These are phyloP conservation scores for Adrianichthys oophorus DNA, from an alignment of 2,797 vertebrate species.

Conservation along the genomic window DNA sequence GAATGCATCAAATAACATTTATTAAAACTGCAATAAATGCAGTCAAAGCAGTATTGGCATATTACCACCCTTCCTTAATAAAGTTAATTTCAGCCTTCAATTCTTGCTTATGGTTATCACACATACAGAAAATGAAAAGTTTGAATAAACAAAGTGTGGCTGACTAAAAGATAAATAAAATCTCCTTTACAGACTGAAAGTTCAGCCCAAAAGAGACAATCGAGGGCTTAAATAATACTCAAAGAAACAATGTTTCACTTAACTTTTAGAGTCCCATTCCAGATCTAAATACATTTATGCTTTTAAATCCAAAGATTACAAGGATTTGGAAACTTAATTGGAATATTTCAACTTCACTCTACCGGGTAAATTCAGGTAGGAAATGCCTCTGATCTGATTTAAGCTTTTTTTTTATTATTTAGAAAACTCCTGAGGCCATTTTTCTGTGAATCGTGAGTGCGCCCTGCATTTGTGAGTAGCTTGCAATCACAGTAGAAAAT, in stretches of 20 bases:
- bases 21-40: too few species aligned
- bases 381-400: slow-evolving; percentile 4
- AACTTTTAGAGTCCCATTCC: background rate
- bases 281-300: background rate
- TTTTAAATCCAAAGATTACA: background rate
- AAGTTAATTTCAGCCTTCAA: slow-evolving; percentile 1
- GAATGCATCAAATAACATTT: too few species aligned
- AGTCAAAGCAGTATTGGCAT: too few species aligned
- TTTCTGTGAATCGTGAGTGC: slow-evolving; percentile 9
- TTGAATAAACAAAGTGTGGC: slow-evolving; percentile 18
- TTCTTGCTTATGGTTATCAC: slow-evolving; percentile 21
- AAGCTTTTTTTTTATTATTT: slow-evolving; percentile 13
- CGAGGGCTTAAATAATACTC: slow-evolving; percentile 2
- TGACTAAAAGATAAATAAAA: slow-evolving; percentile 11
- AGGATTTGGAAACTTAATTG: slow-evolving; percentile 13
- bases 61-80: background rate
- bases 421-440: slow-evolving; percentile 10
- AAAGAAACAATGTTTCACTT: background rate
- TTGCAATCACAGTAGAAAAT: slow-evolving; percentile 41
- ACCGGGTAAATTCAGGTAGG: background rate
- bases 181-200: slow-evolving; percentile 18
- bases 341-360: background rate
- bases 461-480: slow-evolving; percentile 26
- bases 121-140: slow-evolving; percentile 32
- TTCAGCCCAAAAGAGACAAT: slow-evolving; percentile 8